A percentile compares a stretch with the other conserved stretches of the same genome.
These are phyloP conservation scores for Halcyon malimbica DNA, from an alignment of 2,113 vertebrate genomes.

Conservation along the genomic window DNA sequence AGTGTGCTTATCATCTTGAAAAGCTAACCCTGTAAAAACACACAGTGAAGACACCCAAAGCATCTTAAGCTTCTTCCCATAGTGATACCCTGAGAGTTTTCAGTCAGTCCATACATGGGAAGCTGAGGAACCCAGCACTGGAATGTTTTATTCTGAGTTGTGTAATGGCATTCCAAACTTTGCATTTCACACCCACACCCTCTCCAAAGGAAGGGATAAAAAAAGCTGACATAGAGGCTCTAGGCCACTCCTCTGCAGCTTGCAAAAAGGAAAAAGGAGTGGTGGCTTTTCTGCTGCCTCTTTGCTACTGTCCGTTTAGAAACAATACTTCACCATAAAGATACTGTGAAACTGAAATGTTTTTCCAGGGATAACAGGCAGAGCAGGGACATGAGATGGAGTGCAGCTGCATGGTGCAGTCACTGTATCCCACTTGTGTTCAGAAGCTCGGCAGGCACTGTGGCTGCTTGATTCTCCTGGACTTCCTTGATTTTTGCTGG, in stretches of 20 bases:
- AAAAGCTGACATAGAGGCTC: background rate
- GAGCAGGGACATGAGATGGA: background rate
- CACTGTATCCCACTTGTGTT: background rate
- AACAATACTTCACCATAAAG: background rate
- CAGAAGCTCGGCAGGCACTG: background rate
- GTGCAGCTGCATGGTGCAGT: background rate
- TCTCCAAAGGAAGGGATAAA: background rate
- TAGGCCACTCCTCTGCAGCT: background rate
- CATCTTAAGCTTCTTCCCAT: background rate
- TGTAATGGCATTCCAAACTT: slow-evolving; percentile 12
- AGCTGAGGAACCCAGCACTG: background rate
- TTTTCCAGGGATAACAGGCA: background rate
- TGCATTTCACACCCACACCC: slow-evolving; percentile 20
- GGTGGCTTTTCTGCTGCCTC: background rate
- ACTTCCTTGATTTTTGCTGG: background rate
- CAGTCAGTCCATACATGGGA: background rate
- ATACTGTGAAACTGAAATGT: background rate
- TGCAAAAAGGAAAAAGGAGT: background rate
- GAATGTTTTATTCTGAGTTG: background rate
- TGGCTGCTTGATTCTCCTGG: background rate
- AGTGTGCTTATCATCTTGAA: background rate
- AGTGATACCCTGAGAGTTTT: background rate
- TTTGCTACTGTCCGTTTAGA: background rate
- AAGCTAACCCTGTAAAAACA: background rate
- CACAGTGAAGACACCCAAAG: background rate